phyloP scores from a whole-genome alignment of 2,797 vertebrate genomes.

The Acomys russatus region DNA sequence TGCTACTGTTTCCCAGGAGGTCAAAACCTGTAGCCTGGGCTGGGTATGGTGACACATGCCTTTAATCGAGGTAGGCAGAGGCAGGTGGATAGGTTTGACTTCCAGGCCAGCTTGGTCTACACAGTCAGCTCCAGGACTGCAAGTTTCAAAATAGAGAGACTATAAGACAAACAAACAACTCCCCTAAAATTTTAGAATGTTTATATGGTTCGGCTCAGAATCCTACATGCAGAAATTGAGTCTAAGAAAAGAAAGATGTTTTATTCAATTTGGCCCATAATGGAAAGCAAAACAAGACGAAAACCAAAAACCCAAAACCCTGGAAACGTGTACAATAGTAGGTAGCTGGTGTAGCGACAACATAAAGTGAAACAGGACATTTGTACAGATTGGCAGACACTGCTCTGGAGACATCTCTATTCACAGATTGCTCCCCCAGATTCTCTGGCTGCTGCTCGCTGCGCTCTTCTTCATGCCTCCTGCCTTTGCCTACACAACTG shows the following conservation, averaged over 20 bases:
- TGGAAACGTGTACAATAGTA: neutral
- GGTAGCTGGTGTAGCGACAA: neutral
- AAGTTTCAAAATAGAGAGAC: neutral
- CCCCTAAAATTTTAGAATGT: neutral
- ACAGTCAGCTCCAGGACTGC: neutral
- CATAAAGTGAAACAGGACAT: neutral
- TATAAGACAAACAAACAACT: neutral
- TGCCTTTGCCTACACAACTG: neutral
- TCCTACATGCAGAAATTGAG: neutral
- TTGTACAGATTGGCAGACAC: neutral
- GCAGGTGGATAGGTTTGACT: no score
- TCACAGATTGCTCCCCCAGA: neutral
- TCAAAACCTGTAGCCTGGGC: conserved; percentile 25
- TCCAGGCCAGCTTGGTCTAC: neutral
- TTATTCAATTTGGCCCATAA: neutral
- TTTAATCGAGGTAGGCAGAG: neutral
- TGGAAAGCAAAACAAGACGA: neutral
- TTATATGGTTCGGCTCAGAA: neutral
- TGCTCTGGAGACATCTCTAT: neutral
- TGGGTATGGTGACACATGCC: neutral
- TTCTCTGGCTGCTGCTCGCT: neutral
- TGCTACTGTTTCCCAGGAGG: neutral
- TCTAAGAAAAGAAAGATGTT: conserved; percentile 11
- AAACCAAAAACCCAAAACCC: neutral
- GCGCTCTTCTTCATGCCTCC: neutral